Percentiles rank a stretch among this genome's conserved stretches.
Conservation (phyloP, 2,888 invertebrate genomes). For the Pocota personata region DNA sequence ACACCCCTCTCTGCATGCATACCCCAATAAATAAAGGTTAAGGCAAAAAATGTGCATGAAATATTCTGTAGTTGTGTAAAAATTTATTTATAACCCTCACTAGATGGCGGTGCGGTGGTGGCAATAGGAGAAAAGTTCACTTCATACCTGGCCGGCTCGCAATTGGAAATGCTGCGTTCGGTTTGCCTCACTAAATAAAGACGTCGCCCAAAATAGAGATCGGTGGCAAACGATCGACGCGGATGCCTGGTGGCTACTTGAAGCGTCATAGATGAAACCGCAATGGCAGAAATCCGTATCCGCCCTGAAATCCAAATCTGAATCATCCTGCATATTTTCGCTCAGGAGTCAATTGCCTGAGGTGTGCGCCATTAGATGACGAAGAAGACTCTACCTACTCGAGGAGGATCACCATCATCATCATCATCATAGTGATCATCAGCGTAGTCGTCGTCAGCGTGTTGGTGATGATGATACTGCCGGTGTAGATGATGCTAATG, state of each 20-base stretch:
- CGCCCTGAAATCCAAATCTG: constrained; percentile 59
- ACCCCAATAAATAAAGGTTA: constrained; percentile 69
- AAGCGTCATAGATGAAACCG: constrained; percentile 48
- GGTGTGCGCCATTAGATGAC: constrained; percentile 49
- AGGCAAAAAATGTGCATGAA: constrained; percentile 61
- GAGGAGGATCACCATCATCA: constrained; percentile 25
- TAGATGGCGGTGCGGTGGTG: constrained; percentile 49
- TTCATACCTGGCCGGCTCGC: constrained; percentile 45
- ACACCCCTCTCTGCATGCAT: neutral
- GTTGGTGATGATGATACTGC: constrained; percentile 2
- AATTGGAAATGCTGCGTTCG: constrained; percentile 47
- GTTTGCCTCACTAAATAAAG: constrained; percentile 58
- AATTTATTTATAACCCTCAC: constrained; percentile 50
- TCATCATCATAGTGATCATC: neutral
- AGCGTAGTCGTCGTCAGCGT: neutral
- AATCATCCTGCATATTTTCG: constrained; percentile 64
- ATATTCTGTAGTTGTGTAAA: constrained; percentile 37
- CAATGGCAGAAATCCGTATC: constrained; percentile 43
- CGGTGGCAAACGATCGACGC: neutral
- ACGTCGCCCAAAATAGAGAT: constrained; percentile 45
- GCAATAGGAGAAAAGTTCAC: constrained; percentile 13
- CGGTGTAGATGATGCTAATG: constrained; percentile 50
- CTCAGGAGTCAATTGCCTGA: constrained; percentile 59
- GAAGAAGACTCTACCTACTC: constrained; percentile 1
- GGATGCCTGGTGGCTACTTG: constrained; percentile 35